These are phyloP conservation scores for Mola mola DNA, from an alignment of 2,113 vertebrate species.

Conservation along the genomic window DNA sequence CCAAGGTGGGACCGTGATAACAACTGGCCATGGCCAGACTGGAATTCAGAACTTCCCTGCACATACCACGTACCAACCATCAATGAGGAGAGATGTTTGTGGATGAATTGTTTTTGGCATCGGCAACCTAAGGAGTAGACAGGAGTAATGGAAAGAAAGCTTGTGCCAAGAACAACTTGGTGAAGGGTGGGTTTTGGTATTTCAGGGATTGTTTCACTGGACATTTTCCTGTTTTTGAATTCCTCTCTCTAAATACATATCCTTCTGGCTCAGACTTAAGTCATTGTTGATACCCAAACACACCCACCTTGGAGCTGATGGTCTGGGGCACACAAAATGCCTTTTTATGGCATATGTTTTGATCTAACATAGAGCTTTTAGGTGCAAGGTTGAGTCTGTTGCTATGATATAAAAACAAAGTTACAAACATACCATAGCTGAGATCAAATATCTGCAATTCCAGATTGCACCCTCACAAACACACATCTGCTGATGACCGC, in stretches of 20 bases:
- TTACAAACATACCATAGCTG: too few species aligned
- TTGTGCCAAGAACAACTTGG: slow-evolving; percentile 79
- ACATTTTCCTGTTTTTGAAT: slow-evolving; percentile 87
- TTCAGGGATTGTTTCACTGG: slow-evolving; percentile 82
- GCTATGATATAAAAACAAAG: too few species aligned
- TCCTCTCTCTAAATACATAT: slow-evolving; percentile 79
- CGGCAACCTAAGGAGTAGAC: slow-evolving; percentile 62
- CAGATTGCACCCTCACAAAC: too few species aligned
- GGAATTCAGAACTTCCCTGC: slow-evolving; percentile 9
- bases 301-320: slow-evolving; percentile 30
- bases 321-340: slow-evolving; percentile 14
- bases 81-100: slow-evolving; percentile 30
- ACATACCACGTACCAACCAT: slow-evolving; percentile 18
- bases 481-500: too few species aligned
- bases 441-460: too few species aligned
- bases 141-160: slow-evolving; percentile 60
- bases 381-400: too few species aligned
- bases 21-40: slow-evolving; percentile 3
- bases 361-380: too few species aligned
- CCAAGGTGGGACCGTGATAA: not conserved
- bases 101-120: slow-evolving; percentile 18
- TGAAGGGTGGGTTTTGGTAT: slow-evolving; percentile 81
- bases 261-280: slow-evolving; percentile 66
- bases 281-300: slow-evolving; percentile 63
- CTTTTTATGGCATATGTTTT: too few species aligned